A percentile compares a stretch with the other conserved stretches of the same genome.
These are phyloP conservation scores for Macroteleia sp. DNA, from an alignment of 2,888 invertebrate species.

Conservation along the genomic window DNA sequence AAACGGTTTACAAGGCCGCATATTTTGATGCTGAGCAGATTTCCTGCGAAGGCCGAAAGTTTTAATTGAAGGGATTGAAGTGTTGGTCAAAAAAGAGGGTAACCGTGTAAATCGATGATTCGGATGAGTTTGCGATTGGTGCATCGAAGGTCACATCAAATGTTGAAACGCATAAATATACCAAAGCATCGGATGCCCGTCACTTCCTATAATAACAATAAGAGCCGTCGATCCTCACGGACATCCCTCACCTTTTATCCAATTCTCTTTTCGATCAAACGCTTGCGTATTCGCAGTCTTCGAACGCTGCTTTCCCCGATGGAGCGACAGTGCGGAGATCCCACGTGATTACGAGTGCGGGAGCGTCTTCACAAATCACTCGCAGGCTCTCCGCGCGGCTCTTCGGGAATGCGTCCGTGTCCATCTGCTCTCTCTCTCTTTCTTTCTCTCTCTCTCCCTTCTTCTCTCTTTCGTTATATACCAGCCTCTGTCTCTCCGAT, in stretches of 20 bases:
- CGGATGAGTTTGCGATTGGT: no score
- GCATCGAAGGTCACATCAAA: no score
- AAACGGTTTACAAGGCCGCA: no score
- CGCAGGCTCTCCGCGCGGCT: slow-evolving; percentile 68
- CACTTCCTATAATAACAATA: slow-evolving; percentile 84
- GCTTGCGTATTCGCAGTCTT: slow-evolving; percentile 66
- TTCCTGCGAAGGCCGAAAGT: no score
- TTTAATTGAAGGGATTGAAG: no score
- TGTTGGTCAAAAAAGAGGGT: no score
- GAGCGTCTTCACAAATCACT: slow-evolving; percentile 84
- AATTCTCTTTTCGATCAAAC: slow-evolving; percentile 43
- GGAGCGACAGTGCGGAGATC: slow-evolving; percentile 80
- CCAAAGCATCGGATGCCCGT: no score
- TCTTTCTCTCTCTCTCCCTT: slow-evolving; percentile 1
- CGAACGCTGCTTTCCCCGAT: slow-evolving; percentile 63
- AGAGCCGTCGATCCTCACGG: slow-evolving; percentile 74
- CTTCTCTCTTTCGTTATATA: slow-evolving; percentile 16
- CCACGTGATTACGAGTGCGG: slow-evolving; percentile 83
- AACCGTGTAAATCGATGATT: no score
- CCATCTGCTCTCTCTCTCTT: slow-evolving; percentile 51
- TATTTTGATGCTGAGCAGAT: no score
- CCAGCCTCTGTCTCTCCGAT: slow-evolving; percentile 25
- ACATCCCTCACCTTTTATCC: slow-evolving; percentile 57
- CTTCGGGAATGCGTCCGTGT: slow-evolving; percentile 62
- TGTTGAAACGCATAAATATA: no score